These are phyloP conservation scores for Choristoneura fumiferana DNA, from an alignment of 1,140 invertebrate species.

Conservation along the genomic window DNA sequence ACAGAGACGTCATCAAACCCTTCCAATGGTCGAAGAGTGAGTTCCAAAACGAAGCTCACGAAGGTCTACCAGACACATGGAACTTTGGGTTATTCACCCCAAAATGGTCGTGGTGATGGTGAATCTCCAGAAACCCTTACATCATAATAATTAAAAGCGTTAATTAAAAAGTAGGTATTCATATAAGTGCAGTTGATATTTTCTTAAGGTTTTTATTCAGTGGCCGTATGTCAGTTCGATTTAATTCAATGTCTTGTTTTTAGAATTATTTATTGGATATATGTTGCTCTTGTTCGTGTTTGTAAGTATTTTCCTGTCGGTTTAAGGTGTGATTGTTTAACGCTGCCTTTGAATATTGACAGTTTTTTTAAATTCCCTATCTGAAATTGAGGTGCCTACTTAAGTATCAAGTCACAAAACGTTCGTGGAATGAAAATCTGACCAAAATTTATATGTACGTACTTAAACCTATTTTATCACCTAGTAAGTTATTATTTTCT, in stretches of 20 bases:
- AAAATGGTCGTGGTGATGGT: conserved; percentile 64
- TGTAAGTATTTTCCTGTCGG: conserved; percentile 23
- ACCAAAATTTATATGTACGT: no score
- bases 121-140: conserved; percentile 38
- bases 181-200: conserved; percentile 3
- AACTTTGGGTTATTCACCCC: conserved; percentile 61
- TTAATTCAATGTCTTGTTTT: conserved; percentile 18
- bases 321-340: neutral
- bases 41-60: conserved; percentile 52
- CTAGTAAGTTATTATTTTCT: neutral
- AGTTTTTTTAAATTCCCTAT: neutral
- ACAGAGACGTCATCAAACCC: conserved; percentile 58
- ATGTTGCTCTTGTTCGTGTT: conserved; percentile 29
- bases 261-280: conserved; percentile 32
- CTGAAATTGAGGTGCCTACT: neutral
- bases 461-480: no score
- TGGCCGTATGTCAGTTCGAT: conserved; percentile 12
- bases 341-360: neutral
- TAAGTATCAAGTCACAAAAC: neutral
- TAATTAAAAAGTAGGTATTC: no score
- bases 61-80: conserved; percentile 68
- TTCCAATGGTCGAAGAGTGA: conserved; percentile 72
- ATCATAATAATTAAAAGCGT: conserved; percentile 25
- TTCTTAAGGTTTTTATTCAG: conserved; percentile 17
- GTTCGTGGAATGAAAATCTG: no score